Evolutionary conservation across 2,888 invertebrate species (phyloP).

Genomic region (Nipponacmea schrenckii): DNA sequence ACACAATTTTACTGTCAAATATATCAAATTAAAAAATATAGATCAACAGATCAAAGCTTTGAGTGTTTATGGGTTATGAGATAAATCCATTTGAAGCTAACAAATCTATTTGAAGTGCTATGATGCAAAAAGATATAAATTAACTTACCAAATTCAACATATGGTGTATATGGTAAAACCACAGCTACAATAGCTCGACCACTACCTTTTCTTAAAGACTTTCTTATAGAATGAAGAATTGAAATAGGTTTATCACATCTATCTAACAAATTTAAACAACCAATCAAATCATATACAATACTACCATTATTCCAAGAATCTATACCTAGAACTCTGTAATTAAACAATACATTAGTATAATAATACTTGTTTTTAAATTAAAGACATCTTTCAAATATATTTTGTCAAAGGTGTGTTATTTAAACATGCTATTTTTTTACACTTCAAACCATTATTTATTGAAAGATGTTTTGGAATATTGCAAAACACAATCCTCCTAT

Average conservation of each 20-base stretch:
- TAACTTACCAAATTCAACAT: conserved; percentile 78
- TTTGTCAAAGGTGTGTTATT: no score
- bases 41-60: no score
- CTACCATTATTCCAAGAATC: conserved; percentile 75
- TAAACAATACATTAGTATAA: background rate
- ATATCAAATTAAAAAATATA: background rate
- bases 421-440: no score
- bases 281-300: conserved; percentile 78
- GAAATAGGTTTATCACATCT: conserved; percentile 87
- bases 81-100: no score
- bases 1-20: background rate
- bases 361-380: background rate
- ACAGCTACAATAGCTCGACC: conserved; percentile 87
- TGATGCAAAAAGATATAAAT: background rate
- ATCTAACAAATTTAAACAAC: conserved; percentile 93
- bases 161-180: conserved; percentile 92
- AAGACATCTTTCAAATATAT: background rate
- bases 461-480: no score
- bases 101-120: background rate
- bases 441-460: no score
- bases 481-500: no score
- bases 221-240: conserved; percentile 80
- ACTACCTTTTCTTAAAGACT: conserved; percentile 76
- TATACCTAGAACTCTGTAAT: conserved; percentile 77
- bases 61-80: no score